Conservation (phyloP, 2,888 invertebrate species). For the Molanna angustata region DNA sequence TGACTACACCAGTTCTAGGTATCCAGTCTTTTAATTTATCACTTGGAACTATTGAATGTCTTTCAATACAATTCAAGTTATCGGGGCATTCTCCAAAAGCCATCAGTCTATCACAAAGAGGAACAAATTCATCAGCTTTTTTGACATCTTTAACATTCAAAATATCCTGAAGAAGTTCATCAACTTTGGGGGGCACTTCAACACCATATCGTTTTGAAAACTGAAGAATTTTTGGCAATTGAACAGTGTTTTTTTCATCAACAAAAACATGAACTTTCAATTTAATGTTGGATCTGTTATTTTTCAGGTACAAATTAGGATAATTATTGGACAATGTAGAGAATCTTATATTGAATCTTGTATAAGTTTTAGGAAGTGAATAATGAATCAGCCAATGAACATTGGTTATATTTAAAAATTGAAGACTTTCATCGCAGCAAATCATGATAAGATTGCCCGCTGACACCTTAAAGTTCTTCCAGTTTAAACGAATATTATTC, state of each 20-base stretch:
- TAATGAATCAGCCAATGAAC: conserved; percentile 69
- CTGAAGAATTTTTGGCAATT: conserved; percentile 59
- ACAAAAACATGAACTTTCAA: conserved; percentile 55
- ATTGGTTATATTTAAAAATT: conserved; percentile 61
- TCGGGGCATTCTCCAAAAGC: conserved; percentile 64
- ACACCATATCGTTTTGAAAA: conserved; percentile 54
- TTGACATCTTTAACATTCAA: conserved; percentile 44
- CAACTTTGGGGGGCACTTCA: conserved; percentile 42
- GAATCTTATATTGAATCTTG: conserved; percentile 68
- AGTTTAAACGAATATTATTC: conserved; percentile 43
- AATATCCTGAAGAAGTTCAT: conserved; percentile 41
- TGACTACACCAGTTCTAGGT: conserved; percentile 54
- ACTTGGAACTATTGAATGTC: conserved; percentile 60
- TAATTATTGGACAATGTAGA: conserved; percentile 64
- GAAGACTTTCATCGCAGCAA: conserved; percentile 66
- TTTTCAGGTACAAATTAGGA: conserved; percentile 42
- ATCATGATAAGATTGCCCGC: conserved; percentile 55
- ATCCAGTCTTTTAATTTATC: conserved; percentile 55
- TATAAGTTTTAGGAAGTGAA: conserved; percentile 63
- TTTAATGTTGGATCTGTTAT: conserved; percentile 34
- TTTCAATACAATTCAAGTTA: conserved; percentile 53
- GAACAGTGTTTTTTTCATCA: conserved; percentile 57
- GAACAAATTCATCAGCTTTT: conserved; percentile 45
- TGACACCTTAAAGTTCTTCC: conserved; percentile 46
- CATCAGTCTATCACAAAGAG: conserved; percentile 60